A percentile compares a stretch with the other conserved stretches of the same genome.
Conservation (phyloP, 2,113 vertebrate species). For the Sclerurus mexicanus region DNA sequence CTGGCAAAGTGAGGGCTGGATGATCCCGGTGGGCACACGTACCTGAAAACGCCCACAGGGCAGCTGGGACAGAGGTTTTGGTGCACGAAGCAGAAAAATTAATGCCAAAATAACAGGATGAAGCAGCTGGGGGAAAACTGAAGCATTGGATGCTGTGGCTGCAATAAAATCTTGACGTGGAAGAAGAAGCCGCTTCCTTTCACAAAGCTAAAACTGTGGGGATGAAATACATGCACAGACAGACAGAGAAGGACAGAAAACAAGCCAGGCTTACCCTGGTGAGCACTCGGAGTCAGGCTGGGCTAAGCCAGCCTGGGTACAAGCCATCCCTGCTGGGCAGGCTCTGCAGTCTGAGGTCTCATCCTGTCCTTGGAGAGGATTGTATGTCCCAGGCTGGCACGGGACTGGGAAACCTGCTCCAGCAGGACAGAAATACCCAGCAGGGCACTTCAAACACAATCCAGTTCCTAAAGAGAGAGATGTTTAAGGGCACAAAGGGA, state of each 20-base stretch:
- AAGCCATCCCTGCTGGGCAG: slow-evolving; percentile 83
- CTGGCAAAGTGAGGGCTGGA: slow-evolving; percentile 75
- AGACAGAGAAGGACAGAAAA: not conserved
- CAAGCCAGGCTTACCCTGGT: slow-evolving; percentile 70
- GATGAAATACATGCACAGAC: fast-evolving
- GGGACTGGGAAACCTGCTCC: slow-evolving; percentile 74
- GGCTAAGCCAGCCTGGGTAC: slow-evolving; percentile 79
- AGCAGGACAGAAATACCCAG: slow-evolving; percentile 82
- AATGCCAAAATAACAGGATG: not conserved
- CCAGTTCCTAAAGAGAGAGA: slow-evolving; percentile 66
- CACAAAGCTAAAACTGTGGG: not conserved
- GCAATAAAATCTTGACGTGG: not conserved
- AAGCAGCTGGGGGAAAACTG: not conserved
- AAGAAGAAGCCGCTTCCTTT: not conserved
- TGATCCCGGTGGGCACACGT: slow-evolving; percentile 81
- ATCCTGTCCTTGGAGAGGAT: slow-evolving; percentile 83
- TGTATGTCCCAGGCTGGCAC: slow-evolving; percentile 79
- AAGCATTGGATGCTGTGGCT: not conserved
- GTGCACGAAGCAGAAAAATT: not conserved
- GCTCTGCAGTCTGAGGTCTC: slow-evolving; percentile 75
- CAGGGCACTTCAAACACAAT: slow-evolving; percentile 81
- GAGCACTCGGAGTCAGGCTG: slow-evolving; percentile 80
- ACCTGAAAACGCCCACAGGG: slow-evolving; percentile 55
- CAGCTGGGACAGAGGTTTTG: not conserved
- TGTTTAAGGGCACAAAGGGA: not conserved